These are phyloP conservation scores for Lithodes maja DNA, from an alignment of 2,888 invertebrate species.

Conservation along the genomic window DNA sequence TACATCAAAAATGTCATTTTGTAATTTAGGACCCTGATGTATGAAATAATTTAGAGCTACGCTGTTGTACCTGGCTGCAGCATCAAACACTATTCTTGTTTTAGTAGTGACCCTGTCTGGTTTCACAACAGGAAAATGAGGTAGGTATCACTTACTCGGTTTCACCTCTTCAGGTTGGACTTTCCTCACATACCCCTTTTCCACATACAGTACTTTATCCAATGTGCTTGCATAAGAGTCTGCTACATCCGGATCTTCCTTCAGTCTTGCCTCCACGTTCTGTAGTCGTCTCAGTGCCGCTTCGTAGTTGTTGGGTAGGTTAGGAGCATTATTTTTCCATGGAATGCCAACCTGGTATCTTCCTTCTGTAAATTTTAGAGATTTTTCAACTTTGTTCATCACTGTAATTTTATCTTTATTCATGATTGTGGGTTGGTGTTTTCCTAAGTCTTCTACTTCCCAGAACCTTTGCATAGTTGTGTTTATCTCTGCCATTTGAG, in stretches of 20 bases:
- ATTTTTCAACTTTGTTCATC: not conserved
- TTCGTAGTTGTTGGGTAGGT: constrained; percentile 7
- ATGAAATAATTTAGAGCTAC: constrained; percentile 9
- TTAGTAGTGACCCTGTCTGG: not conserved
- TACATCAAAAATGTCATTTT: not conserved
- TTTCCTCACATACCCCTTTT: not conserved
- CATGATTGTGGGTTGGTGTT: not conserved
- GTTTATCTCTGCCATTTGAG: not conserved
- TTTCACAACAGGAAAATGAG: not conserved
- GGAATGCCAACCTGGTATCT: constrained; percentile 5
- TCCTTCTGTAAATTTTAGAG: not conserved
- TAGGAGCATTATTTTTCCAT: not conserved
- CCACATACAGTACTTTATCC: not conserved
- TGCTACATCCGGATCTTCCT: constrained; percentile 6
- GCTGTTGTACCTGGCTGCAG: constrained; percentile 5
- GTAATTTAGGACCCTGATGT: not conserved
- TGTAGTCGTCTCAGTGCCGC: not conserved
- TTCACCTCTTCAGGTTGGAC: not conserved
- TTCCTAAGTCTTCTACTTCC: constrained; percentile 7
- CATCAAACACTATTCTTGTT: constrained; percentile 12
- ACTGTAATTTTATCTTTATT: not conserved
- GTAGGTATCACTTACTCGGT: not conserved
- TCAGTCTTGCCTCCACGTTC: not conserved
- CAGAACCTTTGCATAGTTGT: not conserved
- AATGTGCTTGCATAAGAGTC: not conserved